Base-by-base conservation (phyloP, 1,140 invertebrate species). In the Pseudomyrmex pallidus region DNA sequence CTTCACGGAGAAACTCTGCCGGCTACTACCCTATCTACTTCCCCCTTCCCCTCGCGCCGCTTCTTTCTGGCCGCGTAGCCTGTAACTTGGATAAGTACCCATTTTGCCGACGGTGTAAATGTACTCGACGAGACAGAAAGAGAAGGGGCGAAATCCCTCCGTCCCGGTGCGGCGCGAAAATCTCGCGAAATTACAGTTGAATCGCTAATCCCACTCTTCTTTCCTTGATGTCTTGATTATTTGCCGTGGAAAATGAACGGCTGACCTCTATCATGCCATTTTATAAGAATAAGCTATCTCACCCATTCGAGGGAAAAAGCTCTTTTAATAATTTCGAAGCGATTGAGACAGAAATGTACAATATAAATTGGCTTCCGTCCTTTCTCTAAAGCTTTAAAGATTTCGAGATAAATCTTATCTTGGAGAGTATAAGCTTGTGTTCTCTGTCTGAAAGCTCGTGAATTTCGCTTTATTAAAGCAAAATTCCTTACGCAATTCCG, bases 11-110 rank as follows among this genome's bases (percentile, higher is more conserved):
- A 72, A 80, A 80, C 66, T 80, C 76, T 80, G 35, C 20, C 35
- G 44, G 17, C 50, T 76, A 74, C 68, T 35, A 35, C 4, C 5
- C 44, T 54, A 61, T 50, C 48, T 77, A 82, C 76, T 85, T 76
- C 70, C 1, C 57, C 15, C 76, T 73, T 56, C 74, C 54, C 15
- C 62, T 46, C n/a, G 22, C 44, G 13, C 3, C 35, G 17, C 46
- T 61, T 22, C 25, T 35, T 4, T 20, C 35, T 35, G 35, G 2
- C 9, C 22, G 25, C 35, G 57, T 67, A 22, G 56, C 46, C 78
- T 77, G 64, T 87, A 84, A 89, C 78, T 90, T 85, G 63, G 70
- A 74, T 88, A 89, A 90, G 87, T 89, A 89, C 54, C 82, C 86
- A 90, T 80, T 90, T 90, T 76, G 83, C 74, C 54, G 66, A 63